These are phyloP conservation scores for Macropus fuliginosus DNA, from an alignment of 2,797 vertebrate species.

Conservation along the genomic window DNA sequence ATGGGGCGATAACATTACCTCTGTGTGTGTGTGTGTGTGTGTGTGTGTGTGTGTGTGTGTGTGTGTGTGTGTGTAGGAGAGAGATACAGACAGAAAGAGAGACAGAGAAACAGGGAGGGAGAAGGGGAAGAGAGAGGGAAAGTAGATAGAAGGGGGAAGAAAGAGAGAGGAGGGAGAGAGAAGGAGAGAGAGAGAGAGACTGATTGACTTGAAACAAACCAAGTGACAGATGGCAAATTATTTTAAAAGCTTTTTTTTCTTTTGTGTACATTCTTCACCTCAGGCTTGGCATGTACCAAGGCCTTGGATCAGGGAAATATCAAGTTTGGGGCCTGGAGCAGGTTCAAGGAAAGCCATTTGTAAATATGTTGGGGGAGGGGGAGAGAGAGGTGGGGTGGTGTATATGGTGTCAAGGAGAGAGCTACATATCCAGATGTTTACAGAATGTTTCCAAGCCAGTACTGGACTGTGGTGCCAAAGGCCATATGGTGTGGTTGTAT, in stretches of 20 bases:
- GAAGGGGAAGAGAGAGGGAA: no score
- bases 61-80: no score
- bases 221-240: constrained; percentile 13
- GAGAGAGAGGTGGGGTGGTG: not conserved
- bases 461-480: not conserved
- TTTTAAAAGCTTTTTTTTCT: constrained; percentile 48
- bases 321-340: constrained; percentile 1
- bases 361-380: not conserved
- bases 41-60: not conserved
- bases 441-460: not conserved
- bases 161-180: not conserved
- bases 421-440: not conserved
- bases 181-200: not conserved
- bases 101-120: not conserved
- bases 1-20: not conserved
- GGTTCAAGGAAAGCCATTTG: not conserved
- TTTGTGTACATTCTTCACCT: constrained; percentile 15
- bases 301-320: not conserved
- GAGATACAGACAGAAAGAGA: not conserved
- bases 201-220: not conserved
- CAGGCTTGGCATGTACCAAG: constrained; percentile 10
- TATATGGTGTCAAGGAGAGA: not conserved
- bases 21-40: not conserved
- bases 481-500: not conserved
- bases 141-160: fast-evolving